phyloP scores from a whole-genome alignment of 2,113 vertebrate species.

The Prochilodus magdalenae region DNA sequence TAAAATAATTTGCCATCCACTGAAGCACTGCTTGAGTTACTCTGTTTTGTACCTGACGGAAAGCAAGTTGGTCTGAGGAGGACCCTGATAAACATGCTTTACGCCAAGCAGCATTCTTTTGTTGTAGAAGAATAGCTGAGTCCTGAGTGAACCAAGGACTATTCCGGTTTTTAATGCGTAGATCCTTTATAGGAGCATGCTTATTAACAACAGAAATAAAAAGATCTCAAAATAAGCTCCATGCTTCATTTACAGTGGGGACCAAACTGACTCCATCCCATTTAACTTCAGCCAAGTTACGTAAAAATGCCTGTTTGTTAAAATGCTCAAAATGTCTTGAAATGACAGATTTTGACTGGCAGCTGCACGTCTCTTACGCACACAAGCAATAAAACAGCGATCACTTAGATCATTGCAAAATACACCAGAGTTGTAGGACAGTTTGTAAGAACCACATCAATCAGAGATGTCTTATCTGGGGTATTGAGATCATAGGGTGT shows the following conservation, averaged over 20 bases:
- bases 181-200: not conserved
- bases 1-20: too few relatives aligned
- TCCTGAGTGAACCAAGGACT: not conserved
- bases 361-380: not conserved
- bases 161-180: not conserved
- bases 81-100: conserved; percentile 1
- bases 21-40: not conserved
- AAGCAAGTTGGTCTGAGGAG: not conserved
- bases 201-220: too few relatives aligned
- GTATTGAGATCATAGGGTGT: not conserved
- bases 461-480: not conserved
- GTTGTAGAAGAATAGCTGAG: not conserved
- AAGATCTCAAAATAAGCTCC: not conserved
- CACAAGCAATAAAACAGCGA: not conserved
- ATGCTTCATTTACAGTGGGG: conserved; percentile 3
- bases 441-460: conserved; percentile 3
- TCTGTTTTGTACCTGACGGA: not conserved
- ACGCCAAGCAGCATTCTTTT: not conserved
- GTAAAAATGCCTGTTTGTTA: not conserved
- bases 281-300: not conserved
- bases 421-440: not conserved
- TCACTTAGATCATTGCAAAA: not conserved
- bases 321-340: too few relatives aligned
- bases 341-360: too few relatives aligned
- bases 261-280: not conserved